phyloP scores from a whole-genome alignment of 2,888 invertebrate genomes.

The Merodon equestris region DNA sequence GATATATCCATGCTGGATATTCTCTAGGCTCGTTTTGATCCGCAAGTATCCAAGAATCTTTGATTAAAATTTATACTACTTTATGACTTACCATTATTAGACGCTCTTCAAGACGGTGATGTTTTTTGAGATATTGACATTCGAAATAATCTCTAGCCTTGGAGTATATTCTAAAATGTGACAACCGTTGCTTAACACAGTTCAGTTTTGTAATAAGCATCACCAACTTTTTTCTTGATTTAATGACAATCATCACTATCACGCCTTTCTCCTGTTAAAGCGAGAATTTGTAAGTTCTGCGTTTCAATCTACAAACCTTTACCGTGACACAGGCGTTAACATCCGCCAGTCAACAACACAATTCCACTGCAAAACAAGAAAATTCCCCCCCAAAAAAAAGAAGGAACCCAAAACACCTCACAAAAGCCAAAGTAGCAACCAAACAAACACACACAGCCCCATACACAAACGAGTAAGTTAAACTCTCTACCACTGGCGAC shows the following conservation, averaged over 20 bases:
- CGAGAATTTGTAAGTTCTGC: conserved; percentile 6
- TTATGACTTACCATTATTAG: too few relatives aligned
- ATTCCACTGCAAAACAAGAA: neutral
- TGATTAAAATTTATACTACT: too few relatives aligned
- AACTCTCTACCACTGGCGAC: conserved; percentile 35
- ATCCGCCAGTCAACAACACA: conserved; percentile 27
- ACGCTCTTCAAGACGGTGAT: too few relatives aligned
- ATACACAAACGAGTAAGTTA: conserved; percentile 2
- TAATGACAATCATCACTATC: conserved; percentile 39
- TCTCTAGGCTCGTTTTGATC: too few relatives aligned
- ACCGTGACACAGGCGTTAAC: conserved; percentile 40
- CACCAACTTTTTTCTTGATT: too few relatives aligned
- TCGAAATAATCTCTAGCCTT: too few relatives aligned
- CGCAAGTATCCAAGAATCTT: too few relatives aligned
- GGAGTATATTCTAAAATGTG: too few relatives aligned
- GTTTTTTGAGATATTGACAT: too few relatives aligned
- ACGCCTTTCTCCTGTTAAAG: conserved; percentile 19
- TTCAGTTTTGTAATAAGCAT: too few relatives aligned
- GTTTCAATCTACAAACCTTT: conserved; percentile 17
- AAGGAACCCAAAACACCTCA: conserved; percentile 5
- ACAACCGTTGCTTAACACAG: too few relatives aligned
- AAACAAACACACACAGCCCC: conserved; percentile 5
- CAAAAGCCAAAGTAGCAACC: conserved; percentile 31
- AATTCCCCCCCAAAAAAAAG: neutral
- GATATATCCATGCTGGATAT: too few relatives aligned